Base-by-base conservation (phyloP, 2,797 vertebrate genomes). In the Sebastes baramenuke region DNA sequence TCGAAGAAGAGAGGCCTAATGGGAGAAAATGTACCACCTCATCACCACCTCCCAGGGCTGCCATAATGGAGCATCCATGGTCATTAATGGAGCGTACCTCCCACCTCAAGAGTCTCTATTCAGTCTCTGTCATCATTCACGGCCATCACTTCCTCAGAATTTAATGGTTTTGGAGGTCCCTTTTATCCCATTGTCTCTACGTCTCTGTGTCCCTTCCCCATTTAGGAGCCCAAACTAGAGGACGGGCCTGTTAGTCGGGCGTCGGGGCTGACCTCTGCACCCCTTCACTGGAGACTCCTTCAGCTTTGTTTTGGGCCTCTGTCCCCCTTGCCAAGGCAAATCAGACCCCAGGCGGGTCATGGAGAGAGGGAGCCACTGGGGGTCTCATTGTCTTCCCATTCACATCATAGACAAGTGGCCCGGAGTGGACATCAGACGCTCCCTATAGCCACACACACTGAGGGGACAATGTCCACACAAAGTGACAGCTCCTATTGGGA, bases 81-180 rank as follows among this genome's bases (percentile, higher is more conserved):
- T 85, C 89, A 89, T 94, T 95, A 95, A 95, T 93, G 92, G 94
- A 91, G 91, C 93, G 94, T 95, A 94, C 94, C 96, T 95, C 96
- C 93, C 94, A 95, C 91, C 95, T 95, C 94, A 94, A 93, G 93
- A 93, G 94, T 93, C 92, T 93, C 96, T 93, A 94, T 96, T 95
- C 96, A 94, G 92, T 95, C 94, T 95, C 93, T 95, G 95, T 94
- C 94, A 96, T 95, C 95, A 96, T 96, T 96, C 95, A 95, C 90
- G 94, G 94, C 93, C 95, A 94, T 95, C 95, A 96, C 96, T 97
- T 97, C 96, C 96, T 97, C 95, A 95, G 92, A 95, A 93, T 97
- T 96, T 97, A 96, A 96, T 95, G 94, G 95, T 89, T 95, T 97
- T 95, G 93, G 93, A 95, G 93, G 93, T 96, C 90, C 90, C 95